These are phyloP conservation scores for Platycercus adscitus DNA, from an alignment of 2,113 vertebrate species.

Conservation along the genomic window DNA sequence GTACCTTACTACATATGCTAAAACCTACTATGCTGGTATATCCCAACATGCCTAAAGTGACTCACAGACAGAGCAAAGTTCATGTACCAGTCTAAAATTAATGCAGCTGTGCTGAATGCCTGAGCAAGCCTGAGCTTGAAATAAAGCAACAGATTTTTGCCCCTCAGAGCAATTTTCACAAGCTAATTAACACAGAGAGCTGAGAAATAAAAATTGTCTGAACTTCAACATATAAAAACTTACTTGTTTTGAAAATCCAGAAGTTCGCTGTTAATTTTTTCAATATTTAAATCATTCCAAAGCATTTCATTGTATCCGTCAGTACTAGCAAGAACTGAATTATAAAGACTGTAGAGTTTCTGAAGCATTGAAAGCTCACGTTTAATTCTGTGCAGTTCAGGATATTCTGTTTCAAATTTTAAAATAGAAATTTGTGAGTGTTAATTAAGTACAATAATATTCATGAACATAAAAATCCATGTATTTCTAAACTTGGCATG, in stretches of 20 bases:
- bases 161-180: neutral
- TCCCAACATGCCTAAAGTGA: neutral
- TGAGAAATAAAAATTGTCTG: neutral
- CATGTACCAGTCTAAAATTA: neutral
- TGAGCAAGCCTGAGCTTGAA: neutral
- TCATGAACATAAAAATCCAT: neutral
- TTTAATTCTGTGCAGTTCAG: slow-evolving; percentile 81
- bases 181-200: neutral
- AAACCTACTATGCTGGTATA: neutral
- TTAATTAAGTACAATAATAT: neutral
- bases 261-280: slow-evolving; percentile 82
- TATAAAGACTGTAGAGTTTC: slow-evolving; percentile 82
- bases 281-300: slow-evolving; percentile 82
- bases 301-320: slow-evolving; percentile 77
- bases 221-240: neutral
- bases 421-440: neutral
- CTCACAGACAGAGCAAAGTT: neutral
- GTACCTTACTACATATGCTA: neutral
- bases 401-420: slow-evolving; percentile 75
- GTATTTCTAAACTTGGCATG: neutral
- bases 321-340: slow-evolving; percentile 73
- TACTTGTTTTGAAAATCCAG: slow-evolving; percentile 86
- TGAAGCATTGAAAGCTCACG: slow-evolving; percentile 80
- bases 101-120: neutral
- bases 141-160: neutral